phyloP scores from a whole-genome alignment of 2,888 invertebrate genomes.

The Ferrisia virgata region DNA sequence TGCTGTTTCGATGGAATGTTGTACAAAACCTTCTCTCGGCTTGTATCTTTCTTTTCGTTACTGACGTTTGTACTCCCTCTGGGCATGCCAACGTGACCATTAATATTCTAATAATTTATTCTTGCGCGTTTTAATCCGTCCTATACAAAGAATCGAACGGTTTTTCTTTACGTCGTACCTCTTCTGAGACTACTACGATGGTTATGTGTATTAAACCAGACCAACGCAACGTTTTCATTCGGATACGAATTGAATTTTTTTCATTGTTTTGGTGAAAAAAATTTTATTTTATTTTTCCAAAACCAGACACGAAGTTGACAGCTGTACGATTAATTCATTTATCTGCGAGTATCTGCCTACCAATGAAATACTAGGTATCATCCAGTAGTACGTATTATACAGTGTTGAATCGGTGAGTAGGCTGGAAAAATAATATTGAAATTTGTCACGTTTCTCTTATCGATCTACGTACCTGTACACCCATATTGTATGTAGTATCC shows the following conservation, averaged over 20 bases:
- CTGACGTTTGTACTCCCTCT: constrained; percentile 41
- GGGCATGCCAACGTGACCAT: constrained; percentile 44
- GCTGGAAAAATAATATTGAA: neutral
- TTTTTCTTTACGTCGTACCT: neutral
- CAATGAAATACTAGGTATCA: too few relatives aligned
- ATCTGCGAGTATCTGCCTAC: too few relatives aligned
- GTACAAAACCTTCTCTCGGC: constrained; percentile 32
- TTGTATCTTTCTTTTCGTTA: constrained; percentile 31
- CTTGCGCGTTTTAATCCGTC: constrained; percentile 31
- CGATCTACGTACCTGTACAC: too few relatives aligned
- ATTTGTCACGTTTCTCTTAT: neutral
- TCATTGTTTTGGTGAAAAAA: neutral
- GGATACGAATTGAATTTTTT: neutral
- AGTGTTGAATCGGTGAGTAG: neutral
- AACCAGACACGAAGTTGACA: too few relatives aligned
- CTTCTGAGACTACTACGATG: too few relatives aligned
- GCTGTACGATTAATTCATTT: neutral
- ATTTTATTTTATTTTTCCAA: too few relatives aligned
- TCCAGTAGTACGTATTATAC: too few relatives aligned
- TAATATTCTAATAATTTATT: constrained; percentile 45
- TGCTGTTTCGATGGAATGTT: constrained; percentile 44
- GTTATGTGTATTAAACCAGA: neutral
- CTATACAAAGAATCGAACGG: constrained; percentile 16
- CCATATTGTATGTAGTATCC: too few relatives aligned
- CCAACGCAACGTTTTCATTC: neutral